Conservation (phyloP, 2,113 vertebrate species). For the Syngnathoides biaculeatus region DNA sequence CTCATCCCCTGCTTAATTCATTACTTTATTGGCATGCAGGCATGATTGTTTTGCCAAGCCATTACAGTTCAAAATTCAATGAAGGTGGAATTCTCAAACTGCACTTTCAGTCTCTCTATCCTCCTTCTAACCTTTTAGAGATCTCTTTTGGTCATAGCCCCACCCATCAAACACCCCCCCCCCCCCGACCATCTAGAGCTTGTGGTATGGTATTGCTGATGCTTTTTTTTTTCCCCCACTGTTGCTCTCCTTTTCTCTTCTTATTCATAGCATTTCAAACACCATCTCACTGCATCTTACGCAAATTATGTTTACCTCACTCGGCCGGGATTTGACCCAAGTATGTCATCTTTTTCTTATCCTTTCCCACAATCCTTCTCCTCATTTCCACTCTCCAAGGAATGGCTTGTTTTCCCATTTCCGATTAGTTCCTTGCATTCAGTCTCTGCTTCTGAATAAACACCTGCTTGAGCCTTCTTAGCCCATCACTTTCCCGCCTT, state of each 20-base stretch:
- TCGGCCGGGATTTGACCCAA: slow-evolving; percentile 50
- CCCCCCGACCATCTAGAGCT: neutral
- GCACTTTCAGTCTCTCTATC: slow-evolving; percentile 47
- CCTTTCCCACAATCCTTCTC: slow-evolving; percentile 15
- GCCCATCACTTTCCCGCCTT: slow-evolving; percentile 41
- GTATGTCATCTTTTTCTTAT: slow-evolving; percentile 45
- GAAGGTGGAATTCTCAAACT: slow-evolving; percentile 62
- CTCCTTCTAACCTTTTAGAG: slow-evolving; percentile 35
- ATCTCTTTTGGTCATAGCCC: slow-evolving; percentile 30
- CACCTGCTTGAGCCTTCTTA: slow-evolving; percentile 39
- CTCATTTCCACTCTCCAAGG: slow-evolving; percentile 31
- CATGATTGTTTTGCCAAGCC: slow-evolving; percentile 69
- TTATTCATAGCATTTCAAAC: neutral
- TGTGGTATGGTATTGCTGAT: slow-evolving; percentile 19
- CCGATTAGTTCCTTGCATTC: slow-evolving; percentile 22
- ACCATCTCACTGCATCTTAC: slow-evolving; percentile 21
- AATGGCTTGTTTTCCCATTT: slow-evolving; percentile 36
- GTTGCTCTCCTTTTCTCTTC: slow-evolving; percentile 5
- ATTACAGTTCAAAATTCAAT: slow-evolving; percentile 71
- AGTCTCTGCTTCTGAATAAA: slow-evolving; percentile 29
- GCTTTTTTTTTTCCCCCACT: slow-evolving; percentile 12
- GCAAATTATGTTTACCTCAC: slow-evolving; percentile 43
- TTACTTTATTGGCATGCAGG: slow-evolving; percentile 65
- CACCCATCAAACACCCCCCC: too few relatives aligned
- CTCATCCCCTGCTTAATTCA: slow-evolving; percentile 59